Conservation (phyloP, 2,113 vertebrate species). For the Tragelaphus buxtoni region DNA sequence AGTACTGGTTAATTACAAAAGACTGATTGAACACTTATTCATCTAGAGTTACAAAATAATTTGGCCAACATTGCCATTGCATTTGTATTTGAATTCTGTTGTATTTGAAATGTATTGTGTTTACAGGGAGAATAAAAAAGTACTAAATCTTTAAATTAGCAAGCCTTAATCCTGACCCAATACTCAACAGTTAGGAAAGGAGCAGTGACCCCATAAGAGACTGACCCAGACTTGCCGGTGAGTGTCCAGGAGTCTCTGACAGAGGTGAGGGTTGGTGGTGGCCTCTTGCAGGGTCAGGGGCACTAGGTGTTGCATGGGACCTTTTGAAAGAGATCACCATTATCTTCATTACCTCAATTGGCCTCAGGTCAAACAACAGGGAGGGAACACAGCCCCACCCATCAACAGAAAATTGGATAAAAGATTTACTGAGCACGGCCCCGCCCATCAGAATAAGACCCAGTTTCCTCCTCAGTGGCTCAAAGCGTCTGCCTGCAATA, state of each 20-base stretch:
- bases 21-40: neutral
- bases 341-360: neutral
- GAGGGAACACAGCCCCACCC: neutral
- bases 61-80: neutral
- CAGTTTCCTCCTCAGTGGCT: neutral
- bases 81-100: neutral
- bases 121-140: neutral
- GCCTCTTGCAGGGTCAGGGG: neutral
- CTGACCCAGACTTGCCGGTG: neutral
- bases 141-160: neutral
- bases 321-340: neutral
- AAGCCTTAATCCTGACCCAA: neutral
- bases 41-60: neutral
- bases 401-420: neutral
- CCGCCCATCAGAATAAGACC: neutral
- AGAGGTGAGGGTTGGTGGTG: neutral
- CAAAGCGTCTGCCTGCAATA: too few relatives aligned
- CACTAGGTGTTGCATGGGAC: neutral
- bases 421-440: neutral
- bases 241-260: neutral
- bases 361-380: neutral
- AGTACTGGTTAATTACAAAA: neutral
- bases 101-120: neutral
- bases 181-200: neutral
- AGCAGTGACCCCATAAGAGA: neutral